A percentile compares a stretch with the other conserved stretches of the same genome.
Conservation (phyloP, 2,888 invertebrate species). For the Monochamus alternatus region DNA sequence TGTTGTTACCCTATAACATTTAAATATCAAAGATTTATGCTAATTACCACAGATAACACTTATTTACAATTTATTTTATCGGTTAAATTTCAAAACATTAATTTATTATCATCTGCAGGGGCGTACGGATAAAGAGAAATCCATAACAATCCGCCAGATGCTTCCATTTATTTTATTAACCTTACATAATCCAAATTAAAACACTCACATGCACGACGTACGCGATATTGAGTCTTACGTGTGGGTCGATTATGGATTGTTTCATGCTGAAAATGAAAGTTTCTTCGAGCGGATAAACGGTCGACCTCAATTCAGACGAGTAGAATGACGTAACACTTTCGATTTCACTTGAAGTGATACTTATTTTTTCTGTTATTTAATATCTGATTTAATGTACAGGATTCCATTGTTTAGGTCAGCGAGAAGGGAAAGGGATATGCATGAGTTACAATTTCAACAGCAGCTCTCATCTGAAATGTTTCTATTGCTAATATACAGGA, state of each 20-base stretch:
- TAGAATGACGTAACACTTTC: conserved; percentile 52
- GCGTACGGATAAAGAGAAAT: neutral
- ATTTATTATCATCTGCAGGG: neutral
- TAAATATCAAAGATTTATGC: no score
- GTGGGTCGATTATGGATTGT: conserved; percentile 4
- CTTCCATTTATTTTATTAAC: conserved; percentile 9
- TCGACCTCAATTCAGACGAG: conserved; percentile 56
- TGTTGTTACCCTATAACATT: no score
- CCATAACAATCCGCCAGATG: neutral
- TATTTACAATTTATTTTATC: no score
- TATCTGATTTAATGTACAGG: conserved; percentile 13
- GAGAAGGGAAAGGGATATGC: neutral
- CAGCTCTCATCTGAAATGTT: neutral
- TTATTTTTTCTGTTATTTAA: conserved; percentile 39
- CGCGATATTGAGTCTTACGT: conserved; percentile 25
- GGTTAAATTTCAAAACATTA: no score
- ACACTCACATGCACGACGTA: neutral
- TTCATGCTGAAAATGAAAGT: conserved; percentile 55
- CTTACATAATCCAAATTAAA: conserved; percentile 18
- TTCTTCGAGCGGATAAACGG: conserved; percentile 51
- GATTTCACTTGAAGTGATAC: conserved; percentile 51
- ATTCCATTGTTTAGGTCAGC: neutral
- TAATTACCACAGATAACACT: no score
- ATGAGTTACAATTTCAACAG: no score
- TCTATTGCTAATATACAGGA: no score